Conservation (phyloP, 2,888 invertebrate species). For the Hoplodrina ambigua region DNA sequence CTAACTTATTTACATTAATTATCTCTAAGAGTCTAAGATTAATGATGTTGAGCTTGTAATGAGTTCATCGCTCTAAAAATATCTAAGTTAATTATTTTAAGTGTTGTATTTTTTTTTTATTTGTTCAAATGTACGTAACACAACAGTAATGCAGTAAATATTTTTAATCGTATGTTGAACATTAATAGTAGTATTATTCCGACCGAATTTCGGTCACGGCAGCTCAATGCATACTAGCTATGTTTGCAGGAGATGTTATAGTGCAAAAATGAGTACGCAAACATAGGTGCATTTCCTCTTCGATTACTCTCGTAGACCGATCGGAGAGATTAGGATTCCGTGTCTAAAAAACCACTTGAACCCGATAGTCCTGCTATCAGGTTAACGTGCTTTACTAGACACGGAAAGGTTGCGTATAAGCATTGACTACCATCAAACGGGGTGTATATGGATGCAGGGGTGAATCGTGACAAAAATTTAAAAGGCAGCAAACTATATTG, state of each 20-base stretch:
- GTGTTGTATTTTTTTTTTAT: background rate
- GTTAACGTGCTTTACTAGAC: background rate
- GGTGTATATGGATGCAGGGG: too few species aligned
- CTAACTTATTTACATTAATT: conserved; percentile 24
- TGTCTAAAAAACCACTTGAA: too few species aligned
- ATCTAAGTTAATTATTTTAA: background rate
- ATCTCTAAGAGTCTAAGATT: conserved; percentile 10
- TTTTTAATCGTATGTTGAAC: background rate
- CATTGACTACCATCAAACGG: background rate
- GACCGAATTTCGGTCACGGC: too few species aligned
- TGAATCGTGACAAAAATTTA: too few species aligned
- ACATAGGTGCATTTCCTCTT: too few species aligned
- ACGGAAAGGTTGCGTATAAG: background rate
- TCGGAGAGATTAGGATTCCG: background rate
- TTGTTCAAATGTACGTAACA: background rate
- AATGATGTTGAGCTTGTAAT: conserved; percentile 17
- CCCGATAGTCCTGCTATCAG: too few species aligned
- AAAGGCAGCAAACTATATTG: too few species aligned
- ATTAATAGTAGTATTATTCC: too few species aligned
- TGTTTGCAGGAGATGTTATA: too few species aligned
- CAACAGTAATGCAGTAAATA: background rate
- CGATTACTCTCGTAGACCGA: background rate
- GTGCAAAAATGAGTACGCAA: too few species aligned
- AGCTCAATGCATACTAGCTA: too few species aligned
- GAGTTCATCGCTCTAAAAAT: conserved; percentile 14